Conservation (phyloP, 2,888 invertebrate species). For the Creontiades dilutus region DNA sequence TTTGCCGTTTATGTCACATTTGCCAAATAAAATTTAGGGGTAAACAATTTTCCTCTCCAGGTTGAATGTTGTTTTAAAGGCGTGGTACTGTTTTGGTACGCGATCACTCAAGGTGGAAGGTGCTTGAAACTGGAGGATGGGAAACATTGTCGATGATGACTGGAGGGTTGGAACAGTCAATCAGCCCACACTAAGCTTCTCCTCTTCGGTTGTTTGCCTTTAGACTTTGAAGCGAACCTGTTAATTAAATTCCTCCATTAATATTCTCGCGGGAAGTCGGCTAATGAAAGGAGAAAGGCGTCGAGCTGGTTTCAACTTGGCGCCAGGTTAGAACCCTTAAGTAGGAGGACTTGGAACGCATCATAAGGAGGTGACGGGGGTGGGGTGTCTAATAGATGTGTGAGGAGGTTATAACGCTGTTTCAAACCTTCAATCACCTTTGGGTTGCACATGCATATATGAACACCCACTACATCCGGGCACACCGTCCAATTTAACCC, state of each 20-base stretch:
- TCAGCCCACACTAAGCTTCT: not conserved
- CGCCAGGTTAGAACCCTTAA: not conserved
- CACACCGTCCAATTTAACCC: too few relatives aligned
- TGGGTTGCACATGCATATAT: too few relatives aligned
- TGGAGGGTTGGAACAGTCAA: not conserved
- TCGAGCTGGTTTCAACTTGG: not conserved
- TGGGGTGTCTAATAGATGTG: not conserved
- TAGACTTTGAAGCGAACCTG: constrained; percentile 1
- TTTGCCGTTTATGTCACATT: too few relatives aligned
- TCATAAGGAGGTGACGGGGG: not conserved
- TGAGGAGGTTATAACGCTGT: not conserved
- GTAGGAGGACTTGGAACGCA: not conserved
- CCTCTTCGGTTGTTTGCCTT: not conserved
- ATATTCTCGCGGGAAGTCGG: not conserved
- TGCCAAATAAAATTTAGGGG: too few relatives aligned
- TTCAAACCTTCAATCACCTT: too few relatives aligned
- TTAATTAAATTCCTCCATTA: constrained; percentile 1
- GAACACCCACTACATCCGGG: too few relatives aligned
- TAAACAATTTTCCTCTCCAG: too few relatives aligned
- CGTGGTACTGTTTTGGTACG: not conserved
- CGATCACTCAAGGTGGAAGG: not conserved
- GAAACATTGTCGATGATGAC: not conserved
- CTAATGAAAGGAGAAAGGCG: not conserved
- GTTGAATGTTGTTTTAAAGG: not conserved
- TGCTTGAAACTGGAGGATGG: not conserved